Evolutionary conservation across 2,797 vertebrate species (phyloP).

Genomic region (Champsocephalus gunnari): DNA sequence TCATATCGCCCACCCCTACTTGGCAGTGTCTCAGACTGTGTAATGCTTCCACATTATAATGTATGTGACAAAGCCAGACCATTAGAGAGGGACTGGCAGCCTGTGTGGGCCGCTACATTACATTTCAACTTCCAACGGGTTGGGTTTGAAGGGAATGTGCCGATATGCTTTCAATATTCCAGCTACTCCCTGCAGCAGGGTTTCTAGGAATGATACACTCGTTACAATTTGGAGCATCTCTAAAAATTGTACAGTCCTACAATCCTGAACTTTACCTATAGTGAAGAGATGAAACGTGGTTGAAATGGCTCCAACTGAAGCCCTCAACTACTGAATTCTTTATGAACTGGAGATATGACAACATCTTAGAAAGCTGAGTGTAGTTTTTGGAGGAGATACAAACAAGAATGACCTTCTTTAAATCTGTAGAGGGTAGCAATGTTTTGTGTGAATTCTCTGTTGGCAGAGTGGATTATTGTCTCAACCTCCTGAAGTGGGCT

Average conservation of each 20-base stretch:
- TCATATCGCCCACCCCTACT: not conserved
- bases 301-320: conserved; percentile 48
- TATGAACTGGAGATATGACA: conserved; percentile 32
- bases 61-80: conserved; percentile 46
- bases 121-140: conserved; percentile 6
- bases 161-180: conserved; percentile 16
- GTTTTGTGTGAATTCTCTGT: conserved; percentile 32
- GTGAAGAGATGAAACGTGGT: conserved; percentile 12
- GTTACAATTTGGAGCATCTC: conserved; percentile 13
- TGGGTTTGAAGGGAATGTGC: conserved; percentile 39
- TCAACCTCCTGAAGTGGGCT: conserved; percentile 10
- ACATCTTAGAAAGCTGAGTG: conserved; percentile 12
- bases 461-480: conserved; percentile 22
- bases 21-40: conserved; percentile 19
- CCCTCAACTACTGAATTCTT: conserved; percentile 39
- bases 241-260: not conserved
- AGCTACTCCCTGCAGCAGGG: conserved; percentile 3
- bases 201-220: conserved; percentile 26
- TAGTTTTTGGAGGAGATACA: conserved; percentile 42
- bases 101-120: conserved; percentile 18
- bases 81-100: conserved; percentile 29
- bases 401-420: conserved; percentile 37
- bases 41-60: conserved; percentile 43
- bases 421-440: conserved; percentile 34
- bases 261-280: not conserved